phyloP scores from a whole-genome alignment of 2,888 invertebrate species.

The Myathropa florea region DNA sequence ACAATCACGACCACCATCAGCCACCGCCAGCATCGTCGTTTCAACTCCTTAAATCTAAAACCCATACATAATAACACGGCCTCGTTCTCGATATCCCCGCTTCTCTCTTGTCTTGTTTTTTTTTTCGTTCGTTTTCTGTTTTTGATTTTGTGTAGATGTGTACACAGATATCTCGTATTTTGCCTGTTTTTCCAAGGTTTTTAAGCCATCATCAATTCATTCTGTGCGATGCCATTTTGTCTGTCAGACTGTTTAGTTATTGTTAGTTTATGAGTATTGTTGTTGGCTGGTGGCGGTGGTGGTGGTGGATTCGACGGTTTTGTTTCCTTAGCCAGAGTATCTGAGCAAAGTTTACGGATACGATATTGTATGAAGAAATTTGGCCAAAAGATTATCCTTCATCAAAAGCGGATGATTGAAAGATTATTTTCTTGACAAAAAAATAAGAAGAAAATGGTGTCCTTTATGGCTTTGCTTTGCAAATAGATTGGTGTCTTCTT shows the following conservation, averaged over 20 bases:
- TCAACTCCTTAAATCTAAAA: conserved; percentile 53
- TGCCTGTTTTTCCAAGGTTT: conserved; percentile 59
- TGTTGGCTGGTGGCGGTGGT: conserved; percentile 18
- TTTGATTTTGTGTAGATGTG: not conserved
- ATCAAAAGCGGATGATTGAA: conserved; percentile 70
- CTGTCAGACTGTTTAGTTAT: conserved; percentile 59
- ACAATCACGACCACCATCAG: conserved; percentile 5
- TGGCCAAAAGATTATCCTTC: conserved; percentile 69
- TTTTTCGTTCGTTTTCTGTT: conserved; percentile 17
- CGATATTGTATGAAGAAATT: conserved; percentile 58
- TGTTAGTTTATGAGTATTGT: conserved; percentile 46
- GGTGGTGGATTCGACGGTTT: not conserved
- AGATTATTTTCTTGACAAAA: conserved; percentile 61
- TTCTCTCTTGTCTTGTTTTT: conserved; percentile 39
- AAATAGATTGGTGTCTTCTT: conserved; percentile 1
- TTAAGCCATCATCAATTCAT: conserved; percentile 65
- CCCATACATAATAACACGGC: conserved; percentile 57
- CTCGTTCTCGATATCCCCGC: conserved; percentile 50
- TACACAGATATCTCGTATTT: conserved; percentile 31
- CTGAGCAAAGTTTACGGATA: conserved; percentile 51
- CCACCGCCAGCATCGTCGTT: conserved; percentile 20
- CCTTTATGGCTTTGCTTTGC: conserved; percentile 13
- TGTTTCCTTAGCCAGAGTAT: conserved; percentile 1
- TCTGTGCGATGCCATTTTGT: conserved; percentile 64
- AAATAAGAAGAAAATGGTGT: not conserved